phyloP scores from a whole-genome alignment of 2,797 vertebrate genomes.

The Sebastes kiyomatsui region DNA sequence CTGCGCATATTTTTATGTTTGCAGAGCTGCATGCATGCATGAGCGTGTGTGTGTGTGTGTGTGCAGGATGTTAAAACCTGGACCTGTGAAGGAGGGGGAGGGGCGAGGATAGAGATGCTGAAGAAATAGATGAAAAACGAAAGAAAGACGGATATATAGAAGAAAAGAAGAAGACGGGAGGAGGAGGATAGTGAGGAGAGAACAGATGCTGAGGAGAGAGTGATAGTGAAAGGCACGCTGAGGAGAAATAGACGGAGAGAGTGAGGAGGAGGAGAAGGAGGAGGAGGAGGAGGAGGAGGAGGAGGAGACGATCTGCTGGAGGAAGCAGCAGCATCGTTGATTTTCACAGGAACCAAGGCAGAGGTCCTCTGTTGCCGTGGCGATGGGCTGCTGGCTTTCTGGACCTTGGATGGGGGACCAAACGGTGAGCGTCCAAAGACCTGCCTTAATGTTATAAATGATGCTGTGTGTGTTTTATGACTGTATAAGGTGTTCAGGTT shows the following conservation, averaged over 20 bases:
- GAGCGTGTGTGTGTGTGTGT: conserved; percentile 21
- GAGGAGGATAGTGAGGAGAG: conserved; percentile 1
- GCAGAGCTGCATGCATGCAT: conserved; percentile 53
- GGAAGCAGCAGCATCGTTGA: conserved; percentile 55
- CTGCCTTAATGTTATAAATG: neutral
- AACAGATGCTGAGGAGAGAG: conserved; percentile 51
- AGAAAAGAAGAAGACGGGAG: neutral
- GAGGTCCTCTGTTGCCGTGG: conserved; percentile 78
- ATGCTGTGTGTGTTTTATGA: conserved; percentile 26
- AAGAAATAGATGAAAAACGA: conserved; percentile 35
- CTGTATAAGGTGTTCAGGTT: neutral
- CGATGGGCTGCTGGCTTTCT: conserved; percentile 86
- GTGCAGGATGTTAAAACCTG: conserved; percentile 49
- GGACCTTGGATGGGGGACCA: conserved; percentile 82
- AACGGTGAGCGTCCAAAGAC: conserved; percentile 68
- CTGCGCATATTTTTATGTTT: conserved; percentile 69
- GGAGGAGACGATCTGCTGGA: conserved; percentile 52
- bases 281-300: conserved; percentile 31
- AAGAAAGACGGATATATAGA: conserved; percentile 9
- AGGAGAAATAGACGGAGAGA: conserved; percentile 23
- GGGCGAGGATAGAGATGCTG: conserved; percentile 19
- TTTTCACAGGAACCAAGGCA: conserved; percentile 52
- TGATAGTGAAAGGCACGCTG: conserved; percentile 20
- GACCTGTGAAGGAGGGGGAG: conserved; percentile 44
- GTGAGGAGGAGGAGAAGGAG: conserved; percentile 31